Evolutionary conservation across 1,140 invertebrate species (phyloP), one percentile per base, ranked within the genome.

Genomic region (Hylyphantes graminicola): DNA sequence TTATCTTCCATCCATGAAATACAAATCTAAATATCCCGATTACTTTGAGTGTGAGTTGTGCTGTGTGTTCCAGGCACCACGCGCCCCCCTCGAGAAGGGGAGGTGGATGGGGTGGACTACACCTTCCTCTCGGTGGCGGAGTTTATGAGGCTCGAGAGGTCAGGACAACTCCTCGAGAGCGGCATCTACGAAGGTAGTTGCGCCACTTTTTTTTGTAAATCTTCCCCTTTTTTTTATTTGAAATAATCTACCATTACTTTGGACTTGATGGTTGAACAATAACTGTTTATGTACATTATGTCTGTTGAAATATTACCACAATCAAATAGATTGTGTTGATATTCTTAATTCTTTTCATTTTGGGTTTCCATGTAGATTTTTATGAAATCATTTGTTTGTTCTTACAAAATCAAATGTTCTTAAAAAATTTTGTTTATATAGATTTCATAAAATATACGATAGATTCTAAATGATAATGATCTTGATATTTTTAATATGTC

Each of bases 91-190:
- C 89, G 92, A 86, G 90, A 91, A 19, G 92, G 92, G 59, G 93
- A 94, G 89, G 90, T 92, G 35, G 92, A 93, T 89, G 93, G 93
- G 19, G 91, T 93, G n/a, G 93, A 94, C 88, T 94, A 94, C 87
- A 93, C 91, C n/a, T 94, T 94, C 88, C 89, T 94, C 8, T 89
- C 89, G 17, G 86, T 89, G 54, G 92, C 93, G 85, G 92, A 93
- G 86, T 94, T 94, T 89, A 89, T 90, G 83, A 90, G 90, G 55
- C 89, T 94, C 61, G 92, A 93, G 87, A 89, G 91, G 77, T 91
- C 89, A 87, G 93, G 93, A 50, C 90, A 91, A 87, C 89, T 94
- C n/a, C 87, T 94, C 50, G 93, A 94, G 88, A 93, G 92, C 89
- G 93, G 93, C 53, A 90, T 93, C 51, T 94, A 92, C 90, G 84